Evolutionary conservation across 1,140 invertebrate species (phyloP), one percentile per base, ranked within the genome.

Genomic region (Drosophila punjabiensis): DNA sequence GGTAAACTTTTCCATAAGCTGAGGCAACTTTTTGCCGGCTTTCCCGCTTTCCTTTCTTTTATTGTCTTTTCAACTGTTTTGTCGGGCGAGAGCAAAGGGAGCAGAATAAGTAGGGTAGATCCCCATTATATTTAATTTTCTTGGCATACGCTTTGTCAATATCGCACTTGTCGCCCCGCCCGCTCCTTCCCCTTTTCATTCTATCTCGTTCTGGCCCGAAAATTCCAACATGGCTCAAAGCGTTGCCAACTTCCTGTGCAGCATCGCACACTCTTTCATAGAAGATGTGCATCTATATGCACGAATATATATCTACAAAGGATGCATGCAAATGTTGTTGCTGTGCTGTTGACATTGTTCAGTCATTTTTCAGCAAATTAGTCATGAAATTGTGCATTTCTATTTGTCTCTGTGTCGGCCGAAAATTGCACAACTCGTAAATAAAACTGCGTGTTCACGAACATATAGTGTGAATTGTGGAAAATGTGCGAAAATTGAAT

Each of bases 121-220:
- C 79, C 66, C 74, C 70, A 89, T 89, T 88, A 81, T 85, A 88
- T 88, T 88, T 88, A 88, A 88, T 88, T 88, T 88, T 81, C 75
- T 70, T 79, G 66, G 66, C 86, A 85, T 88, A 88, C 81, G 85
- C 85, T 88, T 90, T 89, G 86, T 89, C 85, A 88, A 88, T 88
- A 89, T 76, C 63, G 67, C 81, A 81, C 66, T 71, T 45, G n/a
- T 35, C 28, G 55, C 55, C 33, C 20, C 13, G 33, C 18, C 8
- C 9, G 5, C 8, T 2, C 13, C 20, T 18, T 37, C 8, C 18
- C 14, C 56, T 0, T 13, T n/a, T 41, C 48, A 10, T 28, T 4
- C 35, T 53, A n/a, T 37, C 28, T 64, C 48, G 48, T 59, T 68
- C 66, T 70, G 61, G 59, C 52, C 76, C 66, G 41, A 37, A 87